Conservation (phyloP, 2,113 vertebrate species). For the Tichodroma muraria region DNA sequence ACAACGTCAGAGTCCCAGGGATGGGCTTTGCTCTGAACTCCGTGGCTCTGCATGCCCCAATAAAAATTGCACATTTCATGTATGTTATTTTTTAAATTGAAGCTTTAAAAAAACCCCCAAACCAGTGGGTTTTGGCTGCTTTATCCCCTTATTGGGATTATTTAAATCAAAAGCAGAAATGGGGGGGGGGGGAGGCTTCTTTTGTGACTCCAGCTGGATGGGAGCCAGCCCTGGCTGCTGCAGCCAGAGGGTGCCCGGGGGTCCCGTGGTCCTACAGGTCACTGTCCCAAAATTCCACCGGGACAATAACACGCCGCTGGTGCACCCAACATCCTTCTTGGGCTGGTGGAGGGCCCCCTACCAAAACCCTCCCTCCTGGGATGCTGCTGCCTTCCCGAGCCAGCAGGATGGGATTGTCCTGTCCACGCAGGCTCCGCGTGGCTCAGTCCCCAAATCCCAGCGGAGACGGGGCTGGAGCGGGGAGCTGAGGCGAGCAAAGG, state of each 20-base stretch:
- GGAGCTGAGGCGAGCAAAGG: not conserved
- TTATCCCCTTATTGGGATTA: not conserved
- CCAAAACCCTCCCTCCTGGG: accelerated
- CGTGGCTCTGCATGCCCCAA: not conserved
- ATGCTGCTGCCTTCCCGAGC: not conserved
- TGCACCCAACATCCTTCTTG: accelerated
- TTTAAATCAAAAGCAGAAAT: conserved; percentile 32
- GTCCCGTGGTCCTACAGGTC: not conserved
- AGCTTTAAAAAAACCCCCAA: not conserved
- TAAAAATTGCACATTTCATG: not conserved
- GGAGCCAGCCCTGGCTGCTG: not conserved
- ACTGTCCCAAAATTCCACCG: not conserved
- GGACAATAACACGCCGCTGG: accelerated
- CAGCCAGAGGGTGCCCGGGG: not conserved
- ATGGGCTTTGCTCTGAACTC: not conserved
- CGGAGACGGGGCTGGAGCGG: accelerated
- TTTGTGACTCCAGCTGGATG: not conserved
- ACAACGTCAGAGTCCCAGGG: not conserved
- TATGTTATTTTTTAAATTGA: not conserved
- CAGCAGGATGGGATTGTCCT: not conserved
- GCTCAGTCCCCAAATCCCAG: not conserved
- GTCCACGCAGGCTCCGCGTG: accelerated
- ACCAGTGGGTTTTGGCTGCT: conserved; percentile 23
- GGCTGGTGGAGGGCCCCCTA: not conserved
- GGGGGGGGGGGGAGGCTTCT: not conserved